These are phyloP conservation scores for Aldrovandia affinis DNA, from an alignment of 2,797 vertebrate species.

Conservation along the genomic window DNA sequence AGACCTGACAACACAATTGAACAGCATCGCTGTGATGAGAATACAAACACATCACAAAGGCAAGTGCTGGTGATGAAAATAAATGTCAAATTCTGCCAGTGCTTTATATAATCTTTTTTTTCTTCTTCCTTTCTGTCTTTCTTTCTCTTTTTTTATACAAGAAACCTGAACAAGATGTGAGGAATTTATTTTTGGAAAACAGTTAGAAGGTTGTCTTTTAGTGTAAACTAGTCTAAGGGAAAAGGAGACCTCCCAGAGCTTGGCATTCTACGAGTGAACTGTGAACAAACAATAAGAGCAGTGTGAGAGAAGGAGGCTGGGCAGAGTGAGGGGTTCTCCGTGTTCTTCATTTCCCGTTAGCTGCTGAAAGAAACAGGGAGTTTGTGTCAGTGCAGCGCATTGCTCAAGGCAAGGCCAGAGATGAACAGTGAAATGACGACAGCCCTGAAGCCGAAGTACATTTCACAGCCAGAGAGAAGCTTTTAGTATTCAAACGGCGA, in stretches of 20 bases:
- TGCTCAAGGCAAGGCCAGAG: neutral
- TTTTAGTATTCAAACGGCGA: neutral
- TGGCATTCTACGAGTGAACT: neutral
- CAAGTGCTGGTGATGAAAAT: neutral
- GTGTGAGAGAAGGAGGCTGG: neutral
- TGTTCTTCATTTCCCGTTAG: neutral
- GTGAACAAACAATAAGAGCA: slow-evolving; percentile 7
- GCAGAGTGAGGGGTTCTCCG: neutral
- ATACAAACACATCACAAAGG: neutral
- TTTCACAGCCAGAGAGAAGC: neutral
- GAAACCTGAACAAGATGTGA: neutral
- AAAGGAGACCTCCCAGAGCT: neutral
- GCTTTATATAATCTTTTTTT: neutral
- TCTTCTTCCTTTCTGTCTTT: neutral
- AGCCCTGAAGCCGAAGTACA: neutral
- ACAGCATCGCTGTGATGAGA: neutral
- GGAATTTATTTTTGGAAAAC: neutral
- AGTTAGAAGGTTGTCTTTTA: neutral
- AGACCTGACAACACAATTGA: neutral
- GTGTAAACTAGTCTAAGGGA: neutral
- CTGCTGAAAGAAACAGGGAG: neutral
- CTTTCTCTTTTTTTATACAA: neutral
- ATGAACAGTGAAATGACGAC: neutral
- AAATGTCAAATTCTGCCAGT: neutral
- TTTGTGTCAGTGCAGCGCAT: neutral